Evolutionary conservation across 2,888 invertebrate genomes (phyloP).

Genomic region (Dynastes tityus): DNA sequence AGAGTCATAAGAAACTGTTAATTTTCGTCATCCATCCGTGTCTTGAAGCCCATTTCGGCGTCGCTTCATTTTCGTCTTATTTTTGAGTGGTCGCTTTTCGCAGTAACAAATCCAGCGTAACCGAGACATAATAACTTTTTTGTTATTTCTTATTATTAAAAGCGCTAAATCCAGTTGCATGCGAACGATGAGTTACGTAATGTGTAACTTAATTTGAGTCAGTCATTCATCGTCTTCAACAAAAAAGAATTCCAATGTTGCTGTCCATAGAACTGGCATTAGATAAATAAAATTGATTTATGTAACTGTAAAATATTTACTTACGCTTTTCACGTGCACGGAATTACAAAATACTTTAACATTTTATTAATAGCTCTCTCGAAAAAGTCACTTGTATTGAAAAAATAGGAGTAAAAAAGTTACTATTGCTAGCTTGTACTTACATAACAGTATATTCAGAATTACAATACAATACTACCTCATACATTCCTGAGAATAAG

Average conservation of each 20-base stretch:
- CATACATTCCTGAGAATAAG: too few species aligned
- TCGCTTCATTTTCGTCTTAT: conserved; percentile 21
- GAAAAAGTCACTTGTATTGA: too few species aligned
- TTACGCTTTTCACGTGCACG: too few species aligned
- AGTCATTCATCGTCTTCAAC: background rate
- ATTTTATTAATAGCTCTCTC: too few species aligned
- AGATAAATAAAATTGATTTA: background rate
- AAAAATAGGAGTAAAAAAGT: too few species aligned
- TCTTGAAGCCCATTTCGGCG: conserved; percentile 21
- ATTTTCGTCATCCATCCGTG: conserved; percentile 40
- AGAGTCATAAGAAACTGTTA: conserved; percentile 37
- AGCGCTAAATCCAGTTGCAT: background rate
- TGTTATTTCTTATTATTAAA: conserved; percentile 15
- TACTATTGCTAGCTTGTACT: too few species aligned
- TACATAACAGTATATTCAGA: too few species aligned
- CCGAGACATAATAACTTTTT: conserved; percentile 30
- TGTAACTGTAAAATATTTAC: too few species aligned
- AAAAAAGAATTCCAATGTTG: background rate
- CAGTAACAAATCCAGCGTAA: conserved; percentile 28
- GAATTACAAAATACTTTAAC: too few species aligned
- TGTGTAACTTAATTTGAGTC: background rate
- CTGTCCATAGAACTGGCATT: background rate
- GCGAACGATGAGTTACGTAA: background rate
- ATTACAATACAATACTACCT: too few species aligned
- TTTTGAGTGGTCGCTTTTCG: conserved; percentile 13